Base-by-base conservation (phyloP, 2,797 vertebrate species). In the Tapera naevia region DNA sequence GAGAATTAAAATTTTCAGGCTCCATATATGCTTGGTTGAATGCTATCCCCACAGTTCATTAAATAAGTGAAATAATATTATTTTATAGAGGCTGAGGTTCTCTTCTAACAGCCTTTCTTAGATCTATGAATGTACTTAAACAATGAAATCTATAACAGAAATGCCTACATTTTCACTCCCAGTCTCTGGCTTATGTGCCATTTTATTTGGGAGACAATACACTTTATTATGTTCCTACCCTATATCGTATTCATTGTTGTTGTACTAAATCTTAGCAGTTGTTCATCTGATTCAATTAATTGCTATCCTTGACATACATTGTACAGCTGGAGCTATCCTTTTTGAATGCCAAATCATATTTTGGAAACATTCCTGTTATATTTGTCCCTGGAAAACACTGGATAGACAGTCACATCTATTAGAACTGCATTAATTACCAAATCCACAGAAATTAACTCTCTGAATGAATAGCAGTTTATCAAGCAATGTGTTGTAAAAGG, bases 391-490 rank as follows among this genome's bases (percentile, higher is more conserved):
- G 45, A 65, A 94, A 95, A 88, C 56, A 57, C 50, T 67, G 54
- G 65, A 32, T 60, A 91, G 87, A 74, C 88, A 93, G 86, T 50
- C 35, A 48, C 12, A 56, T 73, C 30, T 80, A 51, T 89, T 93
- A 88, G 80, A 96, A 90, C 64, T 84, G 74, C 62, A 58, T 88
- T 93, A 74, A 48, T 88, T 91, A 86, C 25, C 27, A 89, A 78
- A 91, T 89, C 61, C 69, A 86, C 21, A 71, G 78, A 64, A 82
- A 74, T 7, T 7, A 48, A 54, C 54, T 22, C 82, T 95, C 74
- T 69, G 62, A 91, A 93, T 85, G 84, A 87, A 86, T 30, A 81
- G 92, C 75, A 83, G 64, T 89, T 95, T 93, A 86, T 89, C 80
- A 82, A 70, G 60, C 71, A 90, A 56, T 24, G 53, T 79, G 67